phyloP scores from a whole-genome alignment of 1,140 invertebrate genomes.

The Drosophila rufa region DNA sequence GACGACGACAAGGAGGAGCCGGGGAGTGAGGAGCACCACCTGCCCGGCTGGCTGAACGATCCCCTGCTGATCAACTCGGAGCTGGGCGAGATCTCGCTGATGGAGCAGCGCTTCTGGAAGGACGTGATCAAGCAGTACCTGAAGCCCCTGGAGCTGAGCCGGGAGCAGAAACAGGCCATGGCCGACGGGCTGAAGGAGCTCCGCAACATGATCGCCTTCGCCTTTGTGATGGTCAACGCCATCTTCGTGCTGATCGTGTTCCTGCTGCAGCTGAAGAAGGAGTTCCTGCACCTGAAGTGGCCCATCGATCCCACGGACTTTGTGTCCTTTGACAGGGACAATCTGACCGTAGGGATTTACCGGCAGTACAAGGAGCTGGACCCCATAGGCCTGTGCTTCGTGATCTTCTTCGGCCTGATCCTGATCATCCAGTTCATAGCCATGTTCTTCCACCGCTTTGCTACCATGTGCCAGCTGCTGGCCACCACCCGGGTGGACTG shows the following conservation, averaged over 20 bases:
- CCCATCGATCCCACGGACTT: conserved; percentile 89
- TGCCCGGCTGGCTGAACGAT: conserved; percentile 91
- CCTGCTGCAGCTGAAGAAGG: conserved; percentile 91
- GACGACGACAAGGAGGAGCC: conserved; percentile 44
- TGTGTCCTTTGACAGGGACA: conserved; percentile 87
- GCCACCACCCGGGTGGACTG: conserved; percentile 89
- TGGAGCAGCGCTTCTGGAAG: conserved; percentile 91
- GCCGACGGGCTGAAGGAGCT: conserved; percentile 88
- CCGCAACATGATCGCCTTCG: conserved; percentile 90
- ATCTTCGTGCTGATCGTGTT: conserved; percentile 93
- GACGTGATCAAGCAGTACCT: conserved; percentile 91
- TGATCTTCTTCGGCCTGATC: conserved; percentile 90
- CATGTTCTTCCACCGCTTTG: conserved; percentile 94
- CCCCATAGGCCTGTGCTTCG: conserved; percentile 91
- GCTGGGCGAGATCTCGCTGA: conserved; percentile 87
- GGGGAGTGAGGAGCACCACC: conserved; percentile 58
- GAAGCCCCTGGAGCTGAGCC: conserved; percentile 89
- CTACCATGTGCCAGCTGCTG: conserved; percentile 93
- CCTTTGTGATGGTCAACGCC: conserved; percentile 94
- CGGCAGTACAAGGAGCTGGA: conserved; percentile 89
- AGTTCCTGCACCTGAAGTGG: conserved; percentile 90
- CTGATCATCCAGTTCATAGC: conserved; percentile 92
- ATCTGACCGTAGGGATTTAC: conserved; percentile 85
- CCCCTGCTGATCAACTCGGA: conserved; percentile 88
- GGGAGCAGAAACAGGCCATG: conserved; percentile 87